Percentiles rank a stretch among this genome's conserved stretches.
Conservation (phyloP, 2,113 vertebrate species). For the Pantherophis guttatus region DNA sequence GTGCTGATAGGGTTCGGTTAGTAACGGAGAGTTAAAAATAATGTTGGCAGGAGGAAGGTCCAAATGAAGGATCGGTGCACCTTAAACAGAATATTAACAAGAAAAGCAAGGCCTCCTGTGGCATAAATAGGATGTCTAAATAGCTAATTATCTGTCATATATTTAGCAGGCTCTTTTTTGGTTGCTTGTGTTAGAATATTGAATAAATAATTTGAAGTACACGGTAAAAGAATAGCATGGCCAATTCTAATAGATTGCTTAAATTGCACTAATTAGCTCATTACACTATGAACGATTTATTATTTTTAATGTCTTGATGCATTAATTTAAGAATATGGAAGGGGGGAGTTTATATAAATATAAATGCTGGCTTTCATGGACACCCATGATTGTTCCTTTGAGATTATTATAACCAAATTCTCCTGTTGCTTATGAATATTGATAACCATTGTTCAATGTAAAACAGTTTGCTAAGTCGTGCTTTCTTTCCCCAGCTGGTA, state of each 20-base stretch:
- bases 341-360: neutral
- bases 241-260: constrained; percentile 3
- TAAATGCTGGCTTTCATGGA: neutral
- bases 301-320: neutral
- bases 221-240: neutral
- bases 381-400: neutral
- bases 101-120: neutral
- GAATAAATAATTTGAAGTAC: neutral
- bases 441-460: neutral
- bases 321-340: neutral
- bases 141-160: neutral
- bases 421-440: neutral
- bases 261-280: neutral
- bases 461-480: neutral
- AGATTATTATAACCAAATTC: neutral
- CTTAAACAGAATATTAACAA: neutral
- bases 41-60: neutral
- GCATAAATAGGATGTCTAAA: neutral
- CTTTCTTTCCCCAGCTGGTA: neutral
- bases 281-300: neutral
- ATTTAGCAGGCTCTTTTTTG: constrained; percentile 7
- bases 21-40: neutral
- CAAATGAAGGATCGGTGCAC: neutral
- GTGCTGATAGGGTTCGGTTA: neutral
- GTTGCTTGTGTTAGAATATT: neutral